phyloP scores from a whole-genome alignment of 2,888 invertebrate genomes.

The Branchellion lobata region DNA sequence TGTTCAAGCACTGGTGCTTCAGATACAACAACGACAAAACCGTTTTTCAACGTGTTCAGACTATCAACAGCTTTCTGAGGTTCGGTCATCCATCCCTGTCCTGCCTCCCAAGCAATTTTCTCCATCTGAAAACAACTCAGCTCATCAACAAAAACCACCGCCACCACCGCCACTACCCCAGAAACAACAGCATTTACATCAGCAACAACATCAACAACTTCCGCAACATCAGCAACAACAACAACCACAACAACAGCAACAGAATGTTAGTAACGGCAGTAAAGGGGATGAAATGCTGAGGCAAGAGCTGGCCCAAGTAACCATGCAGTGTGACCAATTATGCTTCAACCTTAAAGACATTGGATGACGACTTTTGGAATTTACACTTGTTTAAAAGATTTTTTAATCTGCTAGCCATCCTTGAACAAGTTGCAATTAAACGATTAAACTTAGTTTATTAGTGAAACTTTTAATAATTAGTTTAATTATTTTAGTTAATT shows the following conservation, averaged over 20 bases:
- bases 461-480: too few relatives aligned
- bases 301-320: slow-evolving; percentile 40
- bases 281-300: slow-evolving; percentile 25
- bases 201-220: neutral
- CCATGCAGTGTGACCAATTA: slow-evolving; percentile 44
- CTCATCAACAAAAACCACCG: neutral
- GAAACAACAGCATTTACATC: neutral
- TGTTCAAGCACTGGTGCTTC: neutral
- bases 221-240: slow-evolving; percentile 12
- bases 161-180: neutral
- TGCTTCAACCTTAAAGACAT: slow-evolving; percentile 41
- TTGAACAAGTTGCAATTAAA: too few relatives aligned
- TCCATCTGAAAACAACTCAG: neutral
- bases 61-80: neutral
- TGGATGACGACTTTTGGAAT: neutral
- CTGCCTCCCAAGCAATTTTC: neutral
- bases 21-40: neutral
- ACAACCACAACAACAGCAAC: neutral
- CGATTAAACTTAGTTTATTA: too few relatives aligned
- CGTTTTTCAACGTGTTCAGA: neutral
- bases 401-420: neutral
- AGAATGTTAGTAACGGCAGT: neutral
- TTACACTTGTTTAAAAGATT: neutral
- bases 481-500: too few relatives aligned
- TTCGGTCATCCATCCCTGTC: neutral